Conservation (phyloP, 2,113 vertebrate species). For the Arvicanthis niloticus region DNA sequence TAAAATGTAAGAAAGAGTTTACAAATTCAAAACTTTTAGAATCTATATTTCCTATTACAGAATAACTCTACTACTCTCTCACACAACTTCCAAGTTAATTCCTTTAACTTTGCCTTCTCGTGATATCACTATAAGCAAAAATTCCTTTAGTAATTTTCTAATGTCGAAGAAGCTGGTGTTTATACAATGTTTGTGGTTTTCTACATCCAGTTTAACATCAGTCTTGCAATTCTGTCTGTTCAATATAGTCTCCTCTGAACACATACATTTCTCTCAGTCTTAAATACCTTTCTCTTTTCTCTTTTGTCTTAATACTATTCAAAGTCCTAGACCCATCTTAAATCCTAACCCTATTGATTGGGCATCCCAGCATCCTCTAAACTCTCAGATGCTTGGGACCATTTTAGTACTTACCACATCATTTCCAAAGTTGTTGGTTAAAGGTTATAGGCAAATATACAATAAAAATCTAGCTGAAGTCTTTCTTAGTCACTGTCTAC, state of each 20-base stretch:
- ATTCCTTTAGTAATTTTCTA: neutral
- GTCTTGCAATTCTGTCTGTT: neutral
- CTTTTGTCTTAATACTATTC: neutral
- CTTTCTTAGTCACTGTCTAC: too few relatives aligned
- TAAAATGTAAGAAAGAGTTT: conserved; percentile 1
- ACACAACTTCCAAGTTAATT: neutral
- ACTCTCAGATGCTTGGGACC: neutral
- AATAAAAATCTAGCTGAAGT: neutral
- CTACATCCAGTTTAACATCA: neutral
- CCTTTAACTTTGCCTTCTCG: neutral
- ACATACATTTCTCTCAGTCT: neutral
- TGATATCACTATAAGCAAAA: neutral
- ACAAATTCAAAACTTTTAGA: neutral
- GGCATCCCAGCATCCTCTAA: neutral
- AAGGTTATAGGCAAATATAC: neutral
- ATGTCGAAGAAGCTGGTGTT: neutral
- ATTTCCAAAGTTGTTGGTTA: neutral
- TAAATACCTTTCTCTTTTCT: neutral
- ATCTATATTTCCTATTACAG: conserved; percentile 28
- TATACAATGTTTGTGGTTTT: neutral
- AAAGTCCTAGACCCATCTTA: neutral
- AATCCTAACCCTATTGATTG: neutral
- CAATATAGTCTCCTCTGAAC: neutral
- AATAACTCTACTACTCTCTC: neutral
- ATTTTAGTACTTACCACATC: neutral